A percentile compares a stretch with the other conserved stretches of the same genome.
Evolutionary conservation across 2,888 invertebrate species (phyloP).

Genomic region (Leucophenga montana): DNA sequence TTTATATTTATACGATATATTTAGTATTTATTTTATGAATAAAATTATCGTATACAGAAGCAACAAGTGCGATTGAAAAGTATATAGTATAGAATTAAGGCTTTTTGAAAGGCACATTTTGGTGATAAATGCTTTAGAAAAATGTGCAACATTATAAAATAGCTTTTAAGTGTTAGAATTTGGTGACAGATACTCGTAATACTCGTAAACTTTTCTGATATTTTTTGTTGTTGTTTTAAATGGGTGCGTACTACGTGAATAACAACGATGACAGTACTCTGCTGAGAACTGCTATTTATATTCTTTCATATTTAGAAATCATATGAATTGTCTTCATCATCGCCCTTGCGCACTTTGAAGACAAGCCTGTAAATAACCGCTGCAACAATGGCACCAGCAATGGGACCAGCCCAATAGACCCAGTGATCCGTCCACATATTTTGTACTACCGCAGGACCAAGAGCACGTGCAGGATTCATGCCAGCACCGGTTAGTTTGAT

Average conservation of each 20-base stretch:
- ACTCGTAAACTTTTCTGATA: not conserved
- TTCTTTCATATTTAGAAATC: conserved; percentile 77
- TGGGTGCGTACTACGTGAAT: not conserved
- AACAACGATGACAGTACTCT: too few species aligned
- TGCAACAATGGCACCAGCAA: conserved; percentile 83
- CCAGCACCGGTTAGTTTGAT: conserved; percentile 89
- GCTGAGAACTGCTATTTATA: not conserved
- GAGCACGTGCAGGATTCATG: conserved; percentile 94
- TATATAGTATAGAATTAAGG: too few species aligned
- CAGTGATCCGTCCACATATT: conserved; percentile 86
- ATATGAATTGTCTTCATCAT: conserved; percentile 83
- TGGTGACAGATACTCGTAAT: not conserved
- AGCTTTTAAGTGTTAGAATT: too few species aligned
- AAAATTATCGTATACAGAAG: too few species aligned
- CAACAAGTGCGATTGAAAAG: too few species aligned
- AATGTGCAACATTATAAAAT: not conserved
- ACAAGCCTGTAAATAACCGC: conserved; percentile 82
- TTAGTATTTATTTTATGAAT: too few species aligned
- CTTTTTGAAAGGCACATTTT: too few species aligned
- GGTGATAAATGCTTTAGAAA: too few species aligned
- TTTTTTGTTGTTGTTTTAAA: not conserved
- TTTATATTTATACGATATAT: too few species aligned
- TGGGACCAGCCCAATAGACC: conserved; percentile 93
- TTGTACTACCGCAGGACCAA: conserved; percentile 89
- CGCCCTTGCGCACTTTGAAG: conserved; percentile 81